Base-by-base conservation (phyloP, 2,888 invertebrate genomes). In the Griposia aprilina region DNA sequence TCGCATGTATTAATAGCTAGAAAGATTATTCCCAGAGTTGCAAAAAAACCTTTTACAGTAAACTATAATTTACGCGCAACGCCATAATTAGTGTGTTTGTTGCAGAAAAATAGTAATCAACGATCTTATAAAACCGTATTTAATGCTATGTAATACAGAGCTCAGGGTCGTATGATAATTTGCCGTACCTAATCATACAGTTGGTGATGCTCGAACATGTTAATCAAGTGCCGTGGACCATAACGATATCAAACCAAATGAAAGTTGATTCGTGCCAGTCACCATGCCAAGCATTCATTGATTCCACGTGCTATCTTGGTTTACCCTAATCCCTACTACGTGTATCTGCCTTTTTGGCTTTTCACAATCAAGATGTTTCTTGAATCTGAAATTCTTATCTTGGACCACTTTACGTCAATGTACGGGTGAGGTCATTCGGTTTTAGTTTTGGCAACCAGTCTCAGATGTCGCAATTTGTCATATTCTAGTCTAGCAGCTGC, bases 111-210 rank as follows among this genome's bases (percentile, higher is more conserved):
- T 82, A 20, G 26, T 76, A 67, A 79, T 79, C 60, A 60, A 8
- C 63, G 63, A 63, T 77, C 65, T 62, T 83, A 67, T 69, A 81
- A 74, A 74, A 41, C 74, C 60, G 73, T 76, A 68, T 76, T 81
- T 74, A 79, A 77, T 81, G 63, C 59, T 50, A 69, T 17, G 41
- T 78, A 68, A 79, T 76, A 69, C 67, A 74, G 74, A 74, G 67
- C 80, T 72, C 87, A 89, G 88, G 88, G 89, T 83, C 85, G 81
- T 81, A 74, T 83, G 81, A 79, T 88, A 85, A 89, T 88, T 69
- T 71, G 65, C 71, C 71, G 70, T 74, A 57, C 52, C 76, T 85
- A 89, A 86, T 88, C 82, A 82, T 66, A 86, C 75, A 72, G 72
- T 72, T 66, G 59, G 81, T 68, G 66, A 50, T 77, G 70, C 55